Evolutionary conservation across 37 sponge, comb jelly and placozoan species (phyloP), one percentile per base, ranked within the genome.

Genomic region (Chondrosia reniformis): DNA sequence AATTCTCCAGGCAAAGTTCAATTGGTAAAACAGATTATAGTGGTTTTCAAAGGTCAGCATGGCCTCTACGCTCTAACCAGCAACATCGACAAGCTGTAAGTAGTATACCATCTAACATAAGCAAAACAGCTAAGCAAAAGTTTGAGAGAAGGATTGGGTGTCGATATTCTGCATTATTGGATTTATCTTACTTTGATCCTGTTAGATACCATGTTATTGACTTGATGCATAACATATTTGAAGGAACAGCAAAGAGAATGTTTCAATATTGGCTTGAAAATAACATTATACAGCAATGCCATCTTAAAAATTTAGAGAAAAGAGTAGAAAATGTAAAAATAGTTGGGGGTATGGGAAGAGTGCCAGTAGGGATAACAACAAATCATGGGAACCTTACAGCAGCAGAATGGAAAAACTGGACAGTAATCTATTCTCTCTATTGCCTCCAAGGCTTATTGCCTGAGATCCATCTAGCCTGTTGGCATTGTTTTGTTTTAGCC

Each of bases 201-300:
- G 31, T 67, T 30, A 40, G 52, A 46, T 55, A 71, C 72, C 46
- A 65, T 33, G 57, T 79, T 44, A 41, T 79, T n/a, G 79, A 80
- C 43, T 72, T 72, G 27, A 80, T 80, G 81, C 81, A 80, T 41
- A 80, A 80, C 38, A 36, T 80, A 34, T 80, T 71, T 55, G 37
- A 74, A 12, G 82, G 75, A 28, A 57, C 75, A 22, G 75, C 75
- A 38, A 81, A 81, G 37, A 61, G 43, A 44, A 33, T 59, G 34
- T 46, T 46, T 43, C 32, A 81, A 56, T 30, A 74, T 45, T 81
- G 82, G 82, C 31, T 81, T n/a, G 17, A 57, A n/a, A 10, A 19
- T 10, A 10, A 49, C 52, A 19, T 49, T n/a, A n/a, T n/a, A n/a
- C n/a, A n/a, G n/a, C n/a, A n/a, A n/a, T n/a, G n/a, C n/a, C n/a